Percentiles rank a stretch among this genome's conserved stretches.
Evolutionary conservation across 35 echinoderm and acorn worm genomes (phyloP).

Genomic region (Strongylocentrotus purpuratus): DNA sequence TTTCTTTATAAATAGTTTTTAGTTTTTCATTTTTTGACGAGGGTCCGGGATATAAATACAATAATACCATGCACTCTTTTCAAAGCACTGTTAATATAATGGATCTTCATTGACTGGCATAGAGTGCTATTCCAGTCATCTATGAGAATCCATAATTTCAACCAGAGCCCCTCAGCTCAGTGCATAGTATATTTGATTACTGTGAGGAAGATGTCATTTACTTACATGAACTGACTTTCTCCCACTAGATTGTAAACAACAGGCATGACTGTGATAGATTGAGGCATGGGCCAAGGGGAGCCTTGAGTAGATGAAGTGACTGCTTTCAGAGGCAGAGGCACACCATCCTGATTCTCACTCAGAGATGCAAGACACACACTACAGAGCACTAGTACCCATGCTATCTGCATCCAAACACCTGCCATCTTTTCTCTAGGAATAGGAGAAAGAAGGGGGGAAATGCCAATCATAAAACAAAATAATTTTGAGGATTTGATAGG

Average conservation of each 20-base stretch:
- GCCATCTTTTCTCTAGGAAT: not conserved
- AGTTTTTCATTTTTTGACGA: no score
- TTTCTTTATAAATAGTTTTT: no score
- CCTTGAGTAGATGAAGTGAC: conserved; percentile 51
- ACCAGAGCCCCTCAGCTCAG: no score
- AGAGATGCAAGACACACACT: not conserved
- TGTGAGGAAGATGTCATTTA: not conserved
- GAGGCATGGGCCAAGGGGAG: conserved; percentile 81
- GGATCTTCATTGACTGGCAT: no score
- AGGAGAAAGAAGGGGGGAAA: not conserved
- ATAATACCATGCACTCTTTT: no score
- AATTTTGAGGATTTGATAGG: no score
- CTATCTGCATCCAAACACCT: not conserved
- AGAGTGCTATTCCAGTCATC: no score
- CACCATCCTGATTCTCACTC: not conserved
- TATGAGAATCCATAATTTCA: not conserved
- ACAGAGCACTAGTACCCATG: not conserved
- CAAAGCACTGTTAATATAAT: no score
- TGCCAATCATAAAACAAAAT: no score
- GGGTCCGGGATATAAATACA: no score
- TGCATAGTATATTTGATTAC: not conserved
- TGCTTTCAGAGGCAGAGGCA: not conserved
- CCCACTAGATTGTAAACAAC: conserved; percentile 20
- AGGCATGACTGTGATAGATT: conserved; percentile 34
- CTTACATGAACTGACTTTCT: not conserved